A percentile compares a stretch with the other conserved stretches of the same genome.
phyloP scores from a whole-genome alignment of 1,140 invertebrate species.

The Ips nitidus region DNA sequence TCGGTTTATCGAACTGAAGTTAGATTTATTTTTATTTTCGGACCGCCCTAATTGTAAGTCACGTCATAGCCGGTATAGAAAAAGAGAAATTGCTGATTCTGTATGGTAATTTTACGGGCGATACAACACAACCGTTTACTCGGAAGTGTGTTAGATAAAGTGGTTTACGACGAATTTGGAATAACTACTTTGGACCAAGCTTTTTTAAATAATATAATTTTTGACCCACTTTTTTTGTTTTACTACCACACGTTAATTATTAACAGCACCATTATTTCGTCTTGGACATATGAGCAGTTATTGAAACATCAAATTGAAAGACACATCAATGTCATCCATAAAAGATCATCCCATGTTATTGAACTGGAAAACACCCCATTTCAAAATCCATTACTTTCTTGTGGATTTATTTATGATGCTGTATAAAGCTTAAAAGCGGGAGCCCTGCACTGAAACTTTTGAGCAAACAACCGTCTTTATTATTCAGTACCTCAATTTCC shows the following conservation, averaged over 20 bases:
- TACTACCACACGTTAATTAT: too few relatives aligned
- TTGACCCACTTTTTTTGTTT: too few relatives aligned
- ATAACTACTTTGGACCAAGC: neutral
- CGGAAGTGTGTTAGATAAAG: conserved; percentile 2
- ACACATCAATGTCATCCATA: too few relatives aligned
- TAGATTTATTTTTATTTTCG: neutral
- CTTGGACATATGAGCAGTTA: too few relatives aligned
- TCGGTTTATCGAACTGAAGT: conserved; percentile 6
- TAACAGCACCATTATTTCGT: too few relatives aligned
- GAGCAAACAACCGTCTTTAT: too few relatives aligned
- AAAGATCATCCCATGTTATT: too few relatives aligned
- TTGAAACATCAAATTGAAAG: too few relatives aligned
- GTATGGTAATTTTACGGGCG: conserved; percentile 6
- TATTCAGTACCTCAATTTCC: too few relatives aligned
- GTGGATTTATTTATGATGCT: neutral
- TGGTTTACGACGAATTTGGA: neutral
- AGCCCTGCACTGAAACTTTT: too few relatives aligned
- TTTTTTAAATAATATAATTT: too few relatives aligned
- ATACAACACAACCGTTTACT: neutral
- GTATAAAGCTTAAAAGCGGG: neutral
- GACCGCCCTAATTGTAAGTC: neutral
- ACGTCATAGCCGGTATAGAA: neutral
- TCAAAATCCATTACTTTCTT: neutral
- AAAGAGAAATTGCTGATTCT: conserved; percentile 12
- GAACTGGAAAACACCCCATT: neutral